Evolutionary conservation across 2,797 vertebrate species (phyloP).

Genomic region (Enteromius afrohamiltoni): DNA sequence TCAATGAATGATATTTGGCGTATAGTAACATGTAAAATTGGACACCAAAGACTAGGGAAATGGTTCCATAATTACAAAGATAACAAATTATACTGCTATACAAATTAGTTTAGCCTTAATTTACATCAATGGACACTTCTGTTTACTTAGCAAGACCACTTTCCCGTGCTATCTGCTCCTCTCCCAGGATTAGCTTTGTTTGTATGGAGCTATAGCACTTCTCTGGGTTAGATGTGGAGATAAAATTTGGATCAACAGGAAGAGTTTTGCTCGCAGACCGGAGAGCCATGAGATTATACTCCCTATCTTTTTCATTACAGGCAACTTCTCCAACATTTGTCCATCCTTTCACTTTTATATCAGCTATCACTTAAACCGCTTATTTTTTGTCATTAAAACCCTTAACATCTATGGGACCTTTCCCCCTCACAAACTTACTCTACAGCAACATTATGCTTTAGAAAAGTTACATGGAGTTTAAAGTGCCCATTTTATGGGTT

Average conservation of each 20-base stretch:
- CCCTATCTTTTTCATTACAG: slow-evolving; percentile 13
- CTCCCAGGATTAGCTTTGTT: slow-evolving; percentile 39
- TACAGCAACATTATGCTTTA: too few species aligned
- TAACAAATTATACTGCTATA: slow-evolving; percentile 16
- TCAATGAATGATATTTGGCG: slow-evolving; percentile 6
- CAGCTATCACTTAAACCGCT: not conserved
- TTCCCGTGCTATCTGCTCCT: slow-evolving; percentile 26
- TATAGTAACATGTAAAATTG: not conserved
- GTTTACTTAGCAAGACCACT: slow-evolving; percentile 38
- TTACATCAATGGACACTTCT: slow-evolving; percentile 14
- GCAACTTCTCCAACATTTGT: not conserved
- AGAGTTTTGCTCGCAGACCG: slow-evolving; percentile 41
- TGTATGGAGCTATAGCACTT: slow-evolving; percentile 39
- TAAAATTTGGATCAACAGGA: slow-evolving; percentile 57
- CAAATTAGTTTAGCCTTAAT: slow-evolving; percentile 35
- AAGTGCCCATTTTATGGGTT: too few species aligned
- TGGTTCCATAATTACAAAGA: slow-evolving; percentile 31
- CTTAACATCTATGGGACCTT: not conserved
- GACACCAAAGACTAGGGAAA: slow-evolving; percentile 25
- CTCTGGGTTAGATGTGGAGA: slow-evolving; percentile 22
- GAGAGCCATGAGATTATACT: slow-evolving; percentile 46
- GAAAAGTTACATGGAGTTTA: too few species aligned
- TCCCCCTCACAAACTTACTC: not conserved
- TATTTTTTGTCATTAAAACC: not conserved
- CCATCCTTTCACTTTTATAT: not conserved